Conservation (phyloP, 1,140 invertebrate genomes). For the Pogonus chalceus region DNA sequence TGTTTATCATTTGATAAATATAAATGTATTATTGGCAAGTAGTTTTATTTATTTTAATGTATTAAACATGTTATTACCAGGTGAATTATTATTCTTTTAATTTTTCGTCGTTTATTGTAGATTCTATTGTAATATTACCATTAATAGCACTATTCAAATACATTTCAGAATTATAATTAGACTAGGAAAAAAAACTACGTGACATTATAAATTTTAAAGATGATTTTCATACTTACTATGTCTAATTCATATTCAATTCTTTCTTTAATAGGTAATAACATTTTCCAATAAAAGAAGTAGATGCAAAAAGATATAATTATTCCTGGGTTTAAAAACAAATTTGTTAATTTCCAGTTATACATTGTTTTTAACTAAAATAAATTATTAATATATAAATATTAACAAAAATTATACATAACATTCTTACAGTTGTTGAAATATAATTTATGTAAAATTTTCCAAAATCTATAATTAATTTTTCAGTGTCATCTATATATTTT, state of each 20-base stretch:
- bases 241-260: too few species aligned
- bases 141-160: too few species aligned
- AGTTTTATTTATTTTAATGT: background rate
- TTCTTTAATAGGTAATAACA: too few species aligned
- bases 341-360: background rate
- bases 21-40: background rate
- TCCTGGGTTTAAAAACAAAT: background rate
- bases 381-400: background rate
- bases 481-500: background rate
- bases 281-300: background rate
- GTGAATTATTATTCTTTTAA: too few species aligned
- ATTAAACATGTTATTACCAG: background rate
- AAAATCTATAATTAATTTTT: background rate
- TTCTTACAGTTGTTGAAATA: background rate
- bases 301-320: background rate
- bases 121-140: too few species aligned
- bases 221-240: too few species aligned
- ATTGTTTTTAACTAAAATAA: background rate
- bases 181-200: too few species aligned
- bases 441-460: background rate
- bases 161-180: too few species aligned
- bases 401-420: background rate
- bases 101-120: too few species aligned
- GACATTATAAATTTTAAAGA: too few species aligned
- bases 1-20: background rate